Conservation (phyloP, 2,797 vertebrate species). For the Siniperca undulata region DNA sequence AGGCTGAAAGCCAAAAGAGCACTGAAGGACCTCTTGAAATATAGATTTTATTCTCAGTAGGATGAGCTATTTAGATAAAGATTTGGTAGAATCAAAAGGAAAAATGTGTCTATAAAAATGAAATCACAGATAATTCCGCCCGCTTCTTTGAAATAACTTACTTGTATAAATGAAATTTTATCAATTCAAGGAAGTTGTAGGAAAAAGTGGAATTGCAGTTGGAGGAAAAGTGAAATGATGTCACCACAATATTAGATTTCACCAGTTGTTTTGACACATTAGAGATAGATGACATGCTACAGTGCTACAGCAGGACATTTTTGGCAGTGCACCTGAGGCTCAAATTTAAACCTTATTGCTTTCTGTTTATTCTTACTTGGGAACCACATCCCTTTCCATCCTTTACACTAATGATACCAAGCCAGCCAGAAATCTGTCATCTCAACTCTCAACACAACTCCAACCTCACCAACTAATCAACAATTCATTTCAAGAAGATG, state of each 20-base stretch:
- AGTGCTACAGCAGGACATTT: neutral
- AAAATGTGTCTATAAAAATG: conserved; percentile 36
- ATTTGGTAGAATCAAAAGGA: conserved; percentile 17
- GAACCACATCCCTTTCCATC: conserved; percentile 9
- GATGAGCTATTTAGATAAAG: conserved; percentile 37
- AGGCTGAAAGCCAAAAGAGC: conserved; percentile 25
- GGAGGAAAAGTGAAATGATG: neutral
- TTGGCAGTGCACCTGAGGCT: conserved; percentile 18
- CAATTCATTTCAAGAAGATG: conserved; percentile 24
- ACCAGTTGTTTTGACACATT: conserved; percentile 4
- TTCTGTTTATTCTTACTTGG: conserved; percentile 31
- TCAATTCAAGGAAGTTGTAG: neutral
- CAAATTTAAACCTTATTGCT: conserved; percentile 17
- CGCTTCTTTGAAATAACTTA: neutral
- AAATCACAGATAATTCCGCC: conserved; percentile 26
- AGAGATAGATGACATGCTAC: conserved; percentile 9
- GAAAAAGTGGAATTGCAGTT: neutral
- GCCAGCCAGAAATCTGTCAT: conserved; percentile 26
- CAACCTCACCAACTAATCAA: conserved; percentile 24
- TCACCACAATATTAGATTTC: neutral
- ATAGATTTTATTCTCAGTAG: conserved; percentile 20
- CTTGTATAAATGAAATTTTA: neutral
- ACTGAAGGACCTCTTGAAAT: conserved; percentile 40
- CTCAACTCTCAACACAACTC: neutral
- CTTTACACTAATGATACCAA: conserved; percentile 35